phyloP scores from a whole-genome alignment of 2,888 invertebrate species.

The Lysandra bellargus region DNA sequence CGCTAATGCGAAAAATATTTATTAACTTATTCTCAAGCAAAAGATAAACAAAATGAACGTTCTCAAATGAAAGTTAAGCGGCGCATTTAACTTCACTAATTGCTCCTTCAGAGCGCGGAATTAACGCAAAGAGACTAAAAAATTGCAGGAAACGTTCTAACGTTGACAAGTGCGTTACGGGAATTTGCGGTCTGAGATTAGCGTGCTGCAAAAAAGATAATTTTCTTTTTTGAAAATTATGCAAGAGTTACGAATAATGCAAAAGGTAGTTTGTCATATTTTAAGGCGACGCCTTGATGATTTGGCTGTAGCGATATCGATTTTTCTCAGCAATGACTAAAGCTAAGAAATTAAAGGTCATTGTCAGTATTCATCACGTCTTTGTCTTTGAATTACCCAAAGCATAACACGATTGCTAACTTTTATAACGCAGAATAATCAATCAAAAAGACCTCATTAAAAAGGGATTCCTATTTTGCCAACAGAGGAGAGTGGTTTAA shows the following conservation, averaged over 20 bases:
- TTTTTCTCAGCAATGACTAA: too few relatives aligned
- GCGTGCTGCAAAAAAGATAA: neutral
- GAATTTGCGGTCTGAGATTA: neutral
- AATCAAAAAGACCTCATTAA: too few relatives aligned
- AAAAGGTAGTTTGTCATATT: too few relatives aligned
- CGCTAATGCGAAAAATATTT: neutral
- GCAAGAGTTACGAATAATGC: neutral
- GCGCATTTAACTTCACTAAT: neutral
- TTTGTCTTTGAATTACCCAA: too few relatives aligned
- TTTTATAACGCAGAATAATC: too few relatives aligned
- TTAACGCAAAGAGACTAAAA: slow-evolving; percentile 10
- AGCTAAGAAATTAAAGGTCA: too few relatives aligned
- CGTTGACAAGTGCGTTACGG: neutral
- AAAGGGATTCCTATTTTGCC: too few relatives aligned
- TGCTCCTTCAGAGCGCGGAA: slow-evolving; percentile 3
- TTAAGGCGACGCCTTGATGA: too few relatives aligned
- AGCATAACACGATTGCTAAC: too few relatives aligned
- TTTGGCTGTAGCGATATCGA: too few relatives aligned
- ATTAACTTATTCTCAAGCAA: neutral
- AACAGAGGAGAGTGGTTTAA: too few relatives aligned
- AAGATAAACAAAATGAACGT: neutral
- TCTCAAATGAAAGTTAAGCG: neutral
- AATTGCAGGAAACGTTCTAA: neutral
- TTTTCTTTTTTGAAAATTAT: neutral
- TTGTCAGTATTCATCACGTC: too few relatives aligned